Base-by-base conservation (phyloP, 2,797 vertebrate species). In the Hafferia zeledoni region DNA sequence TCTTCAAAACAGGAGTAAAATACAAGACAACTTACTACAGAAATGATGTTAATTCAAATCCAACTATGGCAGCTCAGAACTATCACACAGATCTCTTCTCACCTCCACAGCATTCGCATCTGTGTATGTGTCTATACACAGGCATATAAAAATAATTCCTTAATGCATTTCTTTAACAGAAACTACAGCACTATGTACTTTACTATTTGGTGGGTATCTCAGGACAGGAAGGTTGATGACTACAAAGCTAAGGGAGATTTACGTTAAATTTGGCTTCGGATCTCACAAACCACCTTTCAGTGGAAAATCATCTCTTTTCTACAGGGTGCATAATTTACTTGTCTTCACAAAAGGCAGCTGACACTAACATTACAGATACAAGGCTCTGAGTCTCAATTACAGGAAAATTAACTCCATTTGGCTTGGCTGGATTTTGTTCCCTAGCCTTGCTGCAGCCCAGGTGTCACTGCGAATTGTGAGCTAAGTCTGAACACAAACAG, bases 271-370 rank as follows among this genome's bases (percentile, higher is more conserved):
- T 90, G 65, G 49, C 83, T 89, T 82, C 89, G 56, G 78, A 90
- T 80, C 41, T 67, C 78, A 63, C 25, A 25, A 75, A 75, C 81
- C 81, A 69, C 76, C 43, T 89, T 83, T 89, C 61, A 55, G 56
- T 78, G 35, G 75, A 78, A 95, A 96, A 92, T 90, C 61, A 81
- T 55, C 55, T 90, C 56, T 83, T 15, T 87, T 91, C 71, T 89
- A 65, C 63, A 77, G 31, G 67, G 60, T 5, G 3, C 70, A 13
- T 86, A 91, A 94, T 93, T 92, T 83, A 78, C 72, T 74, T 86
- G 79, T 89, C 90, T 94, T 83, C 83, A 76, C 44, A 89, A 88
- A 95, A 92, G 61, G 72, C 67, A 89, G 70, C 89, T 87, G 87
- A 95, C 90, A 50, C 63, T 30, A 79, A 71, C 15, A 6, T 56